Evolutionary conservation across 1,140 invertebrate genomes (phyloP), one percentile per base, ranked within the genome.

Genomic region (Diachasmimorpha longicaudata): DNA sequence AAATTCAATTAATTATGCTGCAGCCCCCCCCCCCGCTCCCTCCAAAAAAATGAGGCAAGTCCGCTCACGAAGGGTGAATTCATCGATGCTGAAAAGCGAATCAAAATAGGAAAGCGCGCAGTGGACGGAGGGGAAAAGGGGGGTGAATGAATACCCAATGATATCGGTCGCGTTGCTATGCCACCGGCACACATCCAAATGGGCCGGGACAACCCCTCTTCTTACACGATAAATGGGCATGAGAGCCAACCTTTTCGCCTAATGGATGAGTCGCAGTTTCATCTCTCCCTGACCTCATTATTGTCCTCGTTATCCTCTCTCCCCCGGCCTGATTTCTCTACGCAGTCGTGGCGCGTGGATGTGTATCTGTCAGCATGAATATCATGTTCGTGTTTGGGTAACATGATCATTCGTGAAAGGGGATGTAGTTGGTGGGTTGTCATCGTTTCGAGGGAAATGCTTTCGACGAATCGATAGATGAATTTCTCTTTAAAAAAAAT

Each of bases 81-180:
- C 19, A 63, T 63, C n/a, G 37, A 44, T 23, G 42, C 21, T 44
- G 16, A 23, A 70, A 42, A 70, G 31, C 1, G 37, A 70, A 44
- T 23, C 67, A 42, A 42, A 42, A 42, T 69, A 16, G 37, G 42
- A 46, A 11, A 46, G 39, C 19, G 21, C 19, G 23, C 10, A 63
- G 23, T 23, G 21, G 58, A 9, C 31, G 10, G 21, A 63, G 4
- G 19, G 48, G 0, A 4, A 10, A 4, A 48, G 42, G n/a, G 42
- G 25, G n/a, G 23, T n/a, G 70, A 70, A 67, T 46, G 52, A 76
- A 70, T 76, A 66, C 46, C 55, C 48, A 70, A 37, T 46, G 68
- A 48, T 31, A 71, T 71, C 70, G 69, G 37, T 25, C 48, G 23
- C 71, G 25, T 58, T 70, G 67, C 58, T 63, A 63, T 63, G 58